Percentiles rank a stretch among this genome's conserved stretches.
These are phyloP conservation scores for Bufo bufo DNA, from an alignment of 2,113 vertebrate genomes.

Conservation along the genomic window DNA sequence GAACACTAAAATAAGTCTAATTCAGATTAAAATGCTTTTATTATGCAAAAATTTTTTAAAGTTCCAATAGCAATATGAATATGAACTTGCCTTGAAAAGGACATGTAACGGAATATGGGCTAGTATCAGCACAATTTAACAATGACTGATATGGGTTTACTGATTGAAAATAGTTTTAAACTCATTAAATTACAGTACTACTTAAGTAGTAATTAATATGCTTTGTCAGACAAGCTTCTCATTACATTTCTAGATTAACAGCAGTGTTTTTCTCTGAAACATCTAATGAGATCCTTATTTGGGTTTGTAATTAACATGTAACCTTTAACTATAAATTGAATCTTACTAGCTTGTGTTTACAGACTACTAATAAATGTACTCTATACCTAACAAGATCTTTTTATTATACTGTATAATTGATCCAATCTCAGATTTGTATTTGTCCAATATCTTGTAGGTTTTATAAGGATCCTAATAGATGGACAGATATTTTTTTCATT, in stretches of 20 bases:
- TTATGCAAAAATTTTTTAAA: background rate
- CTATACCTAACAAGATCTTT: background rate
- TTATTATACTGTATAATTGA: background rate
- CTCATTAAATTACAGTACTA: slow-evolving; percentile 47
- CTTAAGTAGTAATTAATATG: slow-evolving; percentile 55
- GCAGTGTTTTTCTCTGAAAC: slow-evolving; percentile 22
- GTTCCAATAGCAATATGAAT: background rate
- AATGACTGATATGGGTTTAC: slow-evolving; percentile 16
- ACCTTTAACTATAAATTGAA: slow-evolving; percentile 42
- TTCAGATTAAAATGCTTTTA: background rate
- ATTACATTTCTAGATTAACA: slow-evolving; percentile 47
- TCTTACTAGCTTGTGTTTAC: background rate
- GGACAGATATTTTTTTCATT: too few species aligned
- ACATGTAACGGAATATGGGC: background rate
- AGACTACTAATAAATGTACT: slow-evolving; percentile 1
- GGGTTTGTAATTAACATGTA: slow-evolving; percentile 52
- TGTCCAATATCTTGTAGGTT: background rate
- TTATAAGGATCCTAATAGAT: background rate
- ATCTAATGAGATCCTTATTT: slow-evolving; percentile 49
- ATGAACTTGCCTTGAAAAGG: background rate
- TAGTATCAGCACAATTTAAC: slow-evolving; percentile 1
- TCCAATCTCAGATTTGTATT: background rate
- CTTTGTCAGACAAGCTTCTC: slow-evolving; percentile 44
- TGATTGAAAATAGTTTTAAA: slow-evolving; percentile 46
- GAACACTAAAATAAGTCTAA: background rate